A percentile compares a stretch with the other conserved stretches of the same genome.
phyloP scores from a whole-genome alignment of 2,113 vertebrate genomes.

The Hydrochoerus hydrochaeris region DNA sequence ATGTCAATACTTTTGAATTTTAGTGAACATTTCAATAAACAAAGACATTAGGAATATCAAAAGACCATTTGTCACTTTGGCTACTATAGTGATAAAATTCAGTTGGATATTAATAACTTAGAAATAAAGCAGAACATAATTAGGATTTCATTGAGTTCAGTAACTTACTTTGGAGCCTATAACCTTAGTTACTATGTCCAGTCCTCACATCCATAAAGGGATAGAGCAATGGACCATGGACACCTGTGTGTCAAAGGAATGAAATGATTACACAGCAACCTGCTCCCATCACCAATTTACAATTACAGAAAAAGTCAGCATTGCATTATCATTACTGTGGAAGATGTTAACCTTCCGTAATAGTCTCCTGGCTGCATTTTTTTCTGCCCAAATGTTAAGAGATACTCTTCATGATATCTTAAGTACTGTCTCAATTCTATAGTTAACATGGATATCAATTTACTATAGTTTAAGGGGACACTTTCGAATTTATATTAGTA shows the following conservation, averaged over 20 bases:
- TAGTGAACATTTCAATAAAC: neutral
- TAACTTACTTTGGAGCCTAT: neutral
- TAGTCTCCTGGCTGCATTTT: neutral
- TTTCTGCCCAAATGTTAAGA: neutral
- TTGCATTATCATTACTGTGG: neutral
- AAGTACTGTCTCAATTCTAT: neutral
- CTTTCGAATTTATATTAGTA: neutral
- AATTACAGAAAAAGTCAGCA: neutral
- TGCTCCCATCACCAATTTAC: neutral
- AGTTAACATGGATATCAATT: neutral
- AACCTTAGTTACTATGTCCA: neutral
- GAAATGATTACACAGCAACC: neutral
- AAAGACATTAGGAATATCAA: neutral
- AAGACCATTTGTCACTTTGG: neutral
- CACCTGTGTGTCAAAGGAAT: accelerated
- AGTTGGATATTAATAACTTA: neutral
- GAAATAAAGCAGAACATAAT: neutral
- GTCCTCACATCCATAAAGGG: neutral
- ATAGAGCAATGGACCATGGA: neutral
- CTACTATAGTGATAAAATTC: neutral
- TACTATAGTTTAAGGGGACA: neutral
- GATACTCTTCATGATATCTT: neutral
- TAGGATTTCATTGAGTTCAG: neutral
- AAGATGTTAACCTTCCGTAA: accelerated
- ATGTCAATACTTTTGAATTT: neutral